Evolutionary conservation across 2,888 invertebrate genomes (phyloP), one percentile per base, ranked within the genome.

Genomic region (Belgica antarctica): DNA sequence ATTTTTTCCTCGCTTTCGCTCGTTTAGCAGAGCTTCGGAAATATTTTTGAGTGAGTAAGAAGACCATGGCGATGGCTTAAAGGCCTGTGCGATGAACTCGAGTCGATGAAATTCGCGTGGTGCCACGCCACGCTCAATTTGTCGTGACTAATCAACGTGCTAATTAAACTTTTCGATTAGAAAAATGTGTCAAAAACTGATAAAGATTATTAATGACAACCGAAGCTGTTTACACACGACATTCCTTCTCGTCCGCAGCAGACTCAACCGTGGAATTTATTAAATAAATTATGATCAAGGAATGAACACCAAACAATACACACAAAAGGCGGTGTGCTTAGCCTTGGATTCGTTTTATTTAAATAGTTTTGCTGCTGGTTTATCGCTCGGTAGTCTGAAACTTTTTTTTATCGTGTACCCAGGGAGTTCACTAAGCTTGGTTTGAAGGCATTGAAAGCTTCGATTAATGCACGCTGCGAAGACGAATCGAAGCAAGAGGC

Each of bases 321-420:
- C n/a, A 52, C 52, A 24, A 52, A n/a, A 12, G 12, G 4, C 59
- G 7, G 59, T 19, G 5, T 19, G 52, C 52, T 52, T 59, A 59
- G 59, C 59, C 59, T 59, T 59, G 59, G 52, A 52, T 52, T 52
- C 22, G 52, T 12, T 52, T 52, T 17, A n/a, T 52, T 52, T 41
- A 41, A 7, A 41, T 19, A 41, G 8, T 10, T 22, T 31, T 7
- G 52, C 17, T 22, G 52, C 52, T 52, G 52, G 3, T 52, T 52
- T 52, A 52, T 52, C 52, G 52, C 17, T 52, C 17, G 17, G 3
- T 12, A 7, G 22, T 52, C 52, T 52, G 19, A 17, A 22, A 52
- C 17, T 12, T 19, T 52, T 52, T 52, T 52, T 19, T 3, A 4
- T 19, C 3, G 22, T 7, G 41, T 7, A 22, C 52, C 52, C 52